A percentile compares a stretch with the other conserved stretches of the same genome.
phyloP scores from a whole-genome alignment of 1,140 invertebrate genomes.

The Dinoponera quadriceps region DNA sequence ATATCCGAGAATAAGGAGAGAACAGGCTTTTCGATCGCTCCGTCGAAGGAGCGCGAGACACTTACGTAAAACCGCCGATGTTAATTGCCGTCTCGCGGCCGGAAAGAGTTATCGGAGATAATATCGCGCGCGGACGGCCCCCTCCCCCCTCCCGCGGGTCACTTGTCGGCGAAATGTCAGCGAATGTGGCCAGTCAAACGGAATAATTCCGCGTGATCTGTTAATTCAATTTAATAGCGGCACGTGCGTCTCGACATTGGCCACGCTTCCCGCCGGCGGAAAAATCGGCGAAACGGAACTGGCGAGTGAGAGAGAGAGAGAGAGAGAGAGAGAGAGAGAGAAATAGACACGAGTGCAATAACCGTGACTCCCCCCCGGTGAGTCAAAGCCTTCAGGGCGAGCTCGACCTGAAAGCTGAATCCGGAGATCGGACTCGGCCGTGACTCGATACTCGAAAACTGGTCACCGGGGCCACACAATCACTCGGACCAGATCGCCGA shows the following conservation, averaged over 20 bases:
- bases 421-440: slow-evolving; percentile 9
- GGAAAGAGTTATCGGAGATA: not conserved
- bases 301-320: too few species aligned
- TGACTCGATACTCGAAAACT: slow-evolving; percentile 24
- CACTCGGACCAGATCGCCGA: not conserved
- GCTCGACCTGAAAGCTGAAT: slow-evolving; percentile 56
- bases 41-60: too few species aligned
- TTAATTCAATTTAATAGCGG: slow-evolving; percentile 31
- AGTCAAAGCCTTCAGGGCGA: slow-evolving; percentile 37
- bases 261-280: slow-evolving; percentile 21
- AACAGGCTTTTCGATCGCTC: too few species aligned
- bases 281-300: slow-evolving; percentile 50
- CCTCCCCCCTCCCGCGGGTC: not conserved
- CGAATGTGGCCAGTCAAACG: not conserved
- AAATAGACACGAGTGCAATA: slow-evolving; percentile 29
- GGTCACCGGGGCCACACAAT: not conserved
- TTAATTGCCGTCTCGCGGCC: not conserved
- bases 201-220: not conserved
- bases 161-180: not conserved
- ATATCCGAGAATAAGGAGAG: too few species aligned
- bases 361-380: slow-evolving; percentile 49
- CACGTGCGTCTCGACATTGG: slow-evolving; percentile 26
- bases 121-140: not conserved
- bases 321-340: too few species aligned
- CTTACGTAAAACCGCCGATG: not conserved